Evolutionary conservation across 2,888 invertebrate species (phyloP), one percentile per base, ranked within the genome.

Genomic region (Cephus pulcher): DNA sequence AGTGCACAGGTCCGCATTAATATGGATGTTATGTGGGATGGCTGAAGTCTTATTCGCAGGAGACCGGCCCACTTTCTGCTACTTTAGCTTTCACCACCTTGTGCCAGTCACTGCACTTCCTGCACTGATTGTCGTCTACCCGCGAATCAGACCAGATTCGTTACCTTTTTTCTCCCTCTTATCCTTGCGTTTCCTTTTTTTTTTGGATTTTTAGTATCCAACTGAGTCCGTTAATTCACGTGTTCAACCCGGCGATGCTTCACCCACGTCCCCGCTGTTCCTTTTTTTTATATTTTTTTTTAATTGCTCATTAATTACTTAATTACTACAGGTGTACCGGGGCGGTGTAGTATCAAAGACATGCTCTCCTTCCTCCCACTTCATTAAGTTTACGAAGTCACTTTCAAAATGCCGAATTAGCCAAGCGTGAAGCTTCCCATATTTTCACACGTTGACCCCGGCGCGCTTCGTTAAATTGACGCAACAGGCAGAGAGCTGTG

Each of bases 91-190:
- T 89, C 89, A 89, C 88, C 87, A 84, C 85, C 86, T 84, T 84
- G 89, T 89, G 86, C 89, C 90, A 90, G 90, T 89, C 88, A 89
- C 86, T 91, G 90, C 89, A 89, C 88, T 91, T 90, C 89, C 90
- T 88, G 91, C 91, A 90, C 91, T 91, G 90, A 90, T 91, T 90
- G 89, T 89, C 88, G 86, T 87, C 83, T 81, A 80, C 83, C 81
- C 81, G 75, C 76, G 80, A 81, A 82, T 82, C 79, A 78, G 81
- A 80, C 76, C 75, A 83, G 74, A 75, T 79, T 76, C 40, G 73
- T 76, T 78, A 79, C 77, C 15, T 69, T 69, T 78, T 75, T 68
- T 75, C 73, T 73, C 69, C 34, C 40, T 32, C 40, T 32, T 35
- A 69, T 73, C 34, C 73, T 34, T 73, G 34, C 15, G 12, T 73